Evolutionary conservation across 2,888 invertebrate species (phyloP).

Genomic region (Cryptocheilus praepositus): DNA sequence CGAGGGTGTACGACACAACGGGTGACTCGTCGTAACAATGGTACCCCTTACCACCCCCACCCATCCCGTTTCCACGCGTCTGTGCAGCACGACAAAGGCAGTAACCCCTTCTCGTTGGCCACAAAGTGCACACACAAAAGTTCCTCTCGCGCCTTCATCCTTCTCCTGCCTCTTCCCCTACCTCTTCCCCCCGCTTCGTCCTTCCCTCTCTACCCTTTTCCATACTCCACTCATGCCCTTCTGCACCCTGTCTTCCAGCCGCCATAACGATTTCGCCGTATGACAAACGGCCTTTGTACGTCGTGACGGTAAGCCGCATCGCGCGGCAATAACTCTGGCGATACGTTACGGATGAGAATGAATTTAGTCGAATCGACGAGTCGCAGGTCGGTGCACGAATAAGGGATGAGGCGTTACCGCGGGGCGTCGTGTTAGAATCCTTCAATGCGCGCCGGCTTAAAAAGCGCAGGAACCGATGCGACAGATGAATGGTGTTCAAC

Average conservation of each 20-base stretch:
- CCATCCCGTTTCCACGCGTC: conserved; percentile 29
- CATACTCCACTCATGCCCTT: conserved; percentile 1
- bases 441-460: too few relatives aligned
- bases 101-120: conserved; percentile 38
- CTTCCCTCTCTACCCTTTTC: background rate
- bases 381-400: background rate
- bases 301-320: conserved; percentile 11
- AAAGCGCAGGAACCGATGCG: too few relatives aligned
- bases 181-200: background rate
- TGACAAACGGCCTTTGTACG: conserved; percentile 43
- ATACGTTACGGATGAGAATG: conserved; percentile 11
- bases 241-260: background rate
- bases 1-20: conserved; percentile 11
- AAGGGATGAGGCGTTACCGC: too few relatives aligned
- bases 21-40: conserved; percentile 40
- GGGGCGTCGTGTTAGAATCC: too few relatives aligned
- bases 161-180: too few relatives aligned
- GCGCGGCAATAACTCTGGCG: conserved; percentile 29
- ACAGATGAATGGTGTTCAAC: too few relatives aligned
- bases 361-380: conserved; percentile 19
- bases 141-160: conserved; percentile 18
- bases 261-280: conserved; percentile 41
- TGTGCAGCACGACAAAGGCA: conserved; percentile 43
- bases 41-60: conserved; percentile 24
- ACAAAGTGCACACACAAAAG: conserved; percentile 47